Evolutionary conservation across 1,140 invertebrate species (phyloP).

Genomic region (Parasteatoda tepidariorum): DNA sequence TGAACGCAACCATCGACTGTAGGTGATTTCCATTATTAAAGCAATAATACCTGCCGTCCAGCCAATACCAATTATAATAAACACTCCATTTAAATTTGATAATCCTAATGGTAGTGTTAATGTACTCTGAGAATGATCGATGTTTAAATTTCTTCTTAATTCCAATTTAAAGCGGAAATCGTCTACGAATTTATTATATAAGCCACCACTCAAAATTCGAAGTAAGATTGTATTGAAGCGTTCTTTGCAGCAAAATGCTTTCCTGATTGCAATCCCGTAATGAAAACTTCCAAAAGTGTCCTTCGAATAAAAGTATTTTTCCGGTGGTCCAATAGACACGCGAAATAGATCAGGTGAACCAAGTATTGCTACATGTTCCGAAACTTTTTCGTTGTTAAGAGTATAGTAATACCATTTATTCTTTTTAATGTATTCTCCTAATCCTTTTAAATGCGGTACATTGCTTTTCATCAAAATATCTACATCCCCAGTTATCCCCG

Average conservation of each 20-base stretch:
- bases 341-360: not conserved
- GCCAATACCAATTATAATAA: too few species aligned
- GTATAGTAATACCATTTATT: not conserved
- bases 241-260: not conserved
- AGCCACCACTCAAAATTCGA: not conserved
- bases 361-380: not conserved
- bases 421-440: not conserved
- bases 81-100: too few species aligned
- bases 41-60: too few species aligned
- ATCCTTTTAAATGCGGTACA: not conserved
- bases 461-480: not conserved
- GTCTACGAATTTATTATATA: not conserved
- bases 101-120: too few species aligned
- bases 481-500: not conserved
- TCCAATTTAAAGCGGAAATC: not conserved
- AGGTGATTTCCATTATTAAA: too few species aligned
- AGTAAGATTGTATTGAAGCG: not conserved
- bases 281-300: not conserved
- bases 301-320: not conserved
- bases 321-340: too few species aligned
- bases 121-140: too few species aligned
- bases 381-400: not conserved
- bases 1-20: too few species aligned
- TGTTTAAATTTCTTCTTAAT: too few species aligned
- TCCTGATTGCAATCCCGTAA: not conserved